Conservation (phyloP, 2,113 vertebrate species). For the Nestor notabilis region DNA sequence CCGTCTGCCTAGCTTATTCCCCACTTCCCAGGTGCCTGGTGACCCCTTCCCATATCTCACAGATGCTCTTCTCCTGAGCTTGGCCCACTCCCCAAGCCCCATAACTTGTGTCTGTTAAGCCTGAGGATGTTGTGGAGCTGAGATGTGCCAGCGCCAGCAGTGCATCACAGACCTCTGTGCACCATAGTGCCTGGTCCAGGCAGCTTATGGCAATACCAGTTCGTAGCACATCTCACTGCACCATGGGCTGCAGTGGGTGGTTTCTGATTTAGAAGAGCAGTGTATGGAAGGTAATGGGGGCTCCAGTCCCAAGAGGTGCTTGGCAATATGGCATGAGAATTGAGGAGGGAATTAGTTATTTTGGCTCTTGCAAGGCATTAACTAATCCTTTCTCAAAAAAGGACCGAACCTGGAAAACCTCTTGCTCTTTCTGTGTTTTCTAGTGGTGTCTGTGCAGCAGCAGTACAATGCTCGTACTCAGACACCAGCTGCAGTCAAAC, state of each 20-base stretch:
- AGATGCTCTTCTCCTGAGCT: not conserved
- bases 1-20: too few species aligned
- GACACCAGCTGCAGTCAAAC: not conserved
- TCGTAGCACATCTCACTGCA: rapidly evolving
- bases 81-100: not conserved
- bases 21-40: not conserved
- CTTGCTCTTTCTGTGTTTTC: not conserved
- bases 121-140: not conserved
- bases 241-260: not conserved
- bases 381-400: not conserved
- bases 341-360: not conserved
- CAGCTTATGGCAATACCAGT: not conserved
- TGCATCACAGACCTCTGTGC: not conserved
- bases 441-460: not conserved
- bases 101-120: not conserved
- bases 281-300: not conserved
- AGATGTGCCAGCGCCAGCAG: not conserved
- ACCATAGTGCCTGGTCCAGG: not conserved
- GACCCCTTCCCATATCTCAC: not conserved
- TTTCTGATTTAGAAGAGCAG: not conserved
- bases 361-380: not conserved
- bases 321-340: not conserved
- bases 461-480: not conserved
- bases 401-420: not conserved
- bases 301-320: not conserved